Conservation (phyloP, 2,888 invertebrate species). For the Dynastes tityus region DNA sequence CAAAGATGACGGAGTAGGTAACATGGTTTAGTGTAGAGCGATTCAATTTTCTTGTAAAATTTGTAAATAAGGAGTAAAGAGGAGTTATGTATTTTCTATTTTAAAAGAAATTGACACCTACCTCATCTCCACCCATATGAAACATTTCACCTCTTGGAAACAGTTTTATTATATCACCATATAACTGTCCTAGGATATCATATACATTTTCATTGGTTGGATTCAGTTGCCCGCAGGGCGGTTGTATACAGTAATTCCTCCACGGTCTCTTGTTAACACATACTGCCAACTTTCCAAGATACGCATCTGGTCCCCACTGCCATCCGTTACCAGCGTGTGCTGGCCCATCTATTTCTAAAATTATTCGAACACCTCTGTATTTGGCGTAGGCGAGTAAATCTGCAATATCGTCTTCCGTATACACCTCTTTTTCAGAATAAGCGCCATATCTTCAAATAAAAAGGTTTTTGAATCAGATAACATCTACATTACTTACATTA, state of each 20-base stretch:
- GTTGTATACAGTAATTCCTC: slow-evolving; percentile 83
- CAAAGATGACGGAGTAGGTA: too few relatives aligned
- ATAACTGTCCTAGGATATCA: slow-evolving; percentile 79
- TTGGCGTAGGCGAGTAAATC: slow-evolving; percentile 85
- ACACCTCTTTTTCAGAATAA: slow-evolving; percentile 80
- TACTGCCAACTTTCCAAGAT: slow-evolving; percentile 78
- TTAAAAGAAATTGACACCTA: slow-evolving; percentile 62
- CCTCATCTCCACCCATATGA: slow-evolving; percentile 92
- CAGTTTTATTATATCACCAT: slow-evolving; percentile 77
- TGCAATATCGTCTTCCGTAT: slow-evolving; percentile 77
- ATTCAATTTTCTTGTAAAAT: too few relatives aligned
- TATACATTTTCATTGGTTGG: slow-evolving; percentile 83
- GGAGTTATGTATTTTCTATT: too few relatives aligned
- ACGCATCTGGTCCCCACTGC: slow-evolving; percentile 82
- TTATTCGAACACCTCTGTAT: slow-evolving; percentile 85
- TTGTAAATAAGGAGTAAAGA: too few relatives aligned
- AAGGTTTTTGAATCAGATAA: neutral
- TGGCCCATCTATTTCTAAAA: slow-evolving; percentile 93
- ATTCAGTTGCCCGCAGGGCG: slow-evolving; percentile 90
- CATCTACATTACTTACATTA: neutral
- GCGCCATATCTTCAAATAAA: slow-evolving; percentile 78
- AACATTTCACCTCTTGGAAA: slow-evolving; percentile 76
- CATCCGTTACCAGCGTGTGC: slow-evolving; percentile 90
- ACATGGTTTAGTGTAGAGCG: too few relatives aligned
- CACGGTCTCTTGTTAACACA: slow-evolving; percentile 81